Percentiles rank a stretch among this genome's conserved stretches.
These are phyloP conservation scores for Bicyclus anynana DNA, from an alignment of 1,140 invertebrate species.

Conservation along the genomic window DNA sequence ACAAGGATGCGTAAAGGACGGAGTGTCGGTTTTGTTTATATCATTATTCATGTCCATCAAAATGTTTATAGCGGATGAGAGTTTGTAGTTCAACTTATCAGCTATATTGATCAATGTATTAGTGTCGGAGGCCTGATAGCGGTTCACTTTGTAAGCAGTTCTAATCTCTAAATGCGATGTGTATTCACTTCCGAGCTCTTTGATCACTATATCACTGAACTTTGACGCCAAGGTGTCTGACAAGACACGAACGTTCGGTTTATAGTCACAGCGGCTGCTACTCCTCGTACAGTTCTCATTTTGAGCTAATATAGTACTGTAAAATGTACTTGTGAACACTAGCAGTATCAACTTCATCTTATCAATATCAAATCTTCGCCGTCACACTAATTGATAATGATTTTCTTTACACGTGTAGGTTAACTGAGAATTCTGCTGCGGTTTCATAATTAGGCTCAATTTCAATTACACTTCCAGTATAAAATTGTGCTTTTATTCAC, in stretches of 20 bases:
- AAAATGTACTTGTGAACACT: conserved; percentile 40
- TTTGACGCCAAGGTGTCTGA: conserved; percentile 54
- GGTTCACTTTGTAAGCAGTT: conserved; percentile 52
- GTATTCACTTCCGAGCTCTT: conserved; percentile 62
- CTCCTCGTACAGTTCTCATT: conserved; percentile 55
- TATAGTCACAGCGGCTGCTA: conserved; percentile 53
- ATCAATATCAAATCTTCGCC: conserved; percentile 40
- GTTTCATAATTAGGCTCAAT: neutral
- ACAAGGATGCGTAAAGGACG: conserved; percentile 72
- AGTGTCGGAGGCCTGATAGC: conserved; percentile 46
- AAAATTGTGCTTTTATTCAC: neutral
- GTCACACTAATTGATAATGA: conserved; percentile 32
- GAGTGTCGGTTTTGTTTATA: conserved; percentile 48
- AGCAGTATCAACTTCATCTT: conserved; percentile 62
- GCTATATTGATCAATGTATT: conserved; percentile 49
- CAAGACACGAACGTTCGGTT: conserved; percentile 49
- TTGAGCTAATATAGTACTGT: conserved; percentile 36
- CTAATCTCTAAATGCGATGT: conserved; percentile 57
- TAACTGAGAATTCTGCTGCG: neutral
- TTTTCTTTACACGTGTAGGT: conserved; percentile 1
- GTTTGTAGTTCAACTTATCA: conserved; percentile 60
- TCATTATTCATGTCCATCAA: conserved; percentile 59
- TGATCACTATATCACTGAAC: conserved; percentile 58
- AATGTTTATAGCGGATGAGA: conserved; percentile 60
- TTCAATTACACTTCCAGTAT: neutral